phyloP scores from a whole-genome alignment of 2,888 invertebrate genomes.

The Lucinisca nassula region DNA sequence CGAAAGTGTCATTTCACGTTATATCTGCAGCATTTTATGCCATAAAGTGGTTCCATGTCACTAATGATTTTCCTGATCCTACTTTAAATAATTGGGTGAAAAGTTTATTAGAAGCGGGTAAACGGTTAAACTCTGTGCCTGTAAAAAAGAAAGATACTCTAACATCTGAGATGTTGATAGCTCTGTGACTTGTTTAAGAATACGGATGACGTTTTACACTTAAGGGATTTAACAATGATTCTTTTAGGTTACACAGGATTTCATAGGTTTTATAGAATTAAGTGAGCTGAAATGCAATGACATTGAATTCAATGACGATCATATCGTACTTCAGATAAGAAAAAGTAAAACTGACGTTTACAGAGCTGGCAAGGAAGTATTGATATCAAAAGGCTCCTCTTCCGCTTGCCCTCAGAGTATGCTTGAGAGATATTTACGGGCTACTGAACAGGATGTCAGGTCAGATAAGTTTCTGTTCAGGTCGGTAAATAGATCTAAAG shows the following conservation, averaged over 20 bases:
- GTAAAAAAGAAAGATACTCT: constrained; percentile 47
- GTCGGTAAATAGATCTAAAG: no score
- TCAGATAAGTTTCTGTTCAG: no score
- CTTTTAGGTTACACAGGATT: constrained; percentile 14
- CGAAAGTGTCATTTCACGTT: constrained; percentile 20
- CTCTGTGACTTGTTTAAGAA: constrained; percentile 28
- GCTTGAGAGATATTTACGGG: no score
- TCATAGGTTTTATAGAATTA: background rate
- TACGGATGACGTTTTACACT: background rate
- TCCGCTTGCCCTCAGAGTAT: no score
- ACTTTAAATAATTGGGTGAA: constrained; percentile 37
- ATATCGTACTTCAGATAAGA: constrained; percentile 3
- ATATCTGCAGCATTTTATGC: constrained; percentile 42
- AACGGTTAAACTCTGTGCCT: constrained; percentile 38
- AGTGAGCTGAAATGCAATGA: no score
- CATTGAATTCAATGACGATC: no score
- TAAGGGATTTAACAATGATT: constrained; percentile 17
- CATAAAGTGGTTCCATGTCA: constrained; percentile 54
- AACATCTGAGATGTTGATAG: constrained; percentile 25
- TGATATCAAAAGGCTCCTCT: no score
- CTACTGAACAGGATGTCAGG: no score
- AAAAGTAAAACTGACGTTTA: constrained; percentile 40
- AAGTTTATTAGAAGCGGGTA: constrained; percentile 32
- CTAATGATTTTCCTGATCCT: constrained; percentile 31
- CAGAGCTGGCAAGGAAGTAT: no score